Evolutionary conservation across 2,888 invertebrate species (phyloP).

Genomic region (Aphidoletes aphidimyza): DNA sequence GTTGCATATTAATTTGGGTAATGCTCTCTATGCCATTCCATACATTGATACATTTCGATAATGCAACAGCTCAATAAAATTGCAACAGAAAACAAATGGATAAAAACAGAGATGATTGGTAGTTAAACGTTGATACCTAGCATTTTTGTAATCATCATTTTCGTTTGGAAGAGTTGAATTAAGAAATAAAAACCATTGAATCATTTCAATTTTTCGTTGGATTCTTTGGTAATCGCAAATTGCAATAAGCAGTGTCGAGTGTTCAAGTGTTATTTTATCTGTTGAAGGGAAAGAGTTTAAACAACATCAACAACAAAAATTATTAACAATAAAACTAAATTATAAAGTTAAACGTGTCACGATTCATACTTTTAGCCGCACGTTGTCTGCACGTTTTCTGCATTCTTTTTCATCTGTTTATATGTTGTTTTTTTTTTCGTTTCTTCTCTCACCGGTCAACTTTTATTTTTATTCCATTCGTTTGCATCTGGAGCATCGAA

Average conservation of each 20-base stretch:
- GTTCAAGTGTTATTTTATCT: too few species aligned
- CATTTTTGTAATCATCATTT: too few species aligned
- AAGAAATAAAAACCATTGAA: too few species aligned
- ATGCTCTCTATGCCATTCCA: not conserved
- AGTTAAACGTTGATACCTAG: not conserved
- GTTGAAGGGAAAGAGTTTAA: not conserved
- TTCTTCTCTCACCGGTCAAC: not conserved
- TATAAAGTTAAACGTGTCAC: not conserved
- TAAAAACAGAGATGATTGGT: not conserved
- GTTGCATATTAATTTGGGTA: not conserved
- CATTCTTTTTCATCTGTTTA: not conserved
- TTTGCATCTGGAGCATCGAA: too few species aligned
- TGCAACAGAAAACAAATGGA: not conserved
- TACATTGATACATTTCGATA: not conserved
- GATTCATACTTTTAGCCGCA: not conserved
- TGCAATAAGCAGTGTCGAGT: not conserved
- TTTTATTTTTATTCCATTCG: not conserved
- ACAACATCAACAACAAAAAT: not conserved
- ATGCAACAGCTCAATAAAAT: not conserved
- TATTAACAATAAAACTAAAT: conserved; percentile 26
- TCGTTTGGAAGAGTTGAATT: too few species aligned
- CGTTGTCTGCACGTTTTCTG: not conserved
- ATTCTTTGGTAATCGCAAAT: conserved; percentile 9
- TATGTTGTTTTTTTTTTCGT: not conserved
- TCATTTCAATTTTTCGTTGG: too few species aligned